Conservation (phyloP, 2,113 vertebrate genomes). For the Anolis sagrei region DNA sequence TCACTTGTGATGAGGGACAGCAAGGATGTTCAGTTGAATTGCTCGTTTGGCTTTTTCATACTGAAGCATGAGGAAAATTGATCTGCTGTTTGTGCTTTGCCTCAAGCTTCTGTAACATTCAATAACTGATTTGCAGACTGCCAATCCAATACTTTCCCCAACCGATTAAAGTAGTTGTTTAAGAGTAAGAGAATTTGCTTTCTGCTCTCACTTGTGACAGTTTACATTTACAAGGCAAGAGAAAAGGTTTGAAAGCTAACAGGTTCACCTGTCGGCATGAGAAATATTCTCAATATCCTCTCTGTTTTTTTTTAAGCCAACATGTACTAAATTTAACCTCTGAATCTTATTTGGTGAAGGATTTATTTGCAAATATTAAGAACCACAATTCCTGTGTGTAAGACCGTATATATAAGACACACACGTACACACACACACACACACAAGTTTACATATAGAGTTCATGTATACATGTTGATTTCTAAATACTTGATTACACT, state of each 20-base stretch:
- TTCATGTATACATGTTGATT: neutral
- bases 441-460: neutral
- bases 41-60: neutral
- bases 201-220: neutral
- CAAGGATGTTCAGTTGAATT: neutral
- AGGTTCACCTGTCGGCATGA: neutral
- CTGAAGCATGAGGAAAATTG: neutral
- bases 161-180: neutral
- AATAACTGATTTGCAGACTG: conserved; percentile 2
- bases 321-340: neutral
- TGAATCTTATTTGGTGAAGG: neutral
- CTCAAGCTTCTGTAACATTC: neutral
- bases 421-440: too few relatives aligned
- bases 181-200: conserved; percentile 1
- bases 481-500: neutral
- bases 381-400: neutral
- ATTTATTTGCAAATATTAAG: neutral
- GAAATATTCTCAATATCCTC: neutral
- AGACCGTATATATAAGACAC: too few relatives aligned
- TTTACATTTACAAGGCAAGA: neutral
- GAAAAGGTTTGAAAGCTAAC: neutral
- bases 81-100: conserved; percentile 8
- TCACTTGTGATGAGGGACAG: neutral
- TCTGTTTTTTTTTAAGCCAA: neutral
- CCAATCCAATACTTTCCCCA: neutral